phyloP scores from a whole-genome alignment of 2,888 invertebrate species.

The Habroteleia sp. region DNA sequence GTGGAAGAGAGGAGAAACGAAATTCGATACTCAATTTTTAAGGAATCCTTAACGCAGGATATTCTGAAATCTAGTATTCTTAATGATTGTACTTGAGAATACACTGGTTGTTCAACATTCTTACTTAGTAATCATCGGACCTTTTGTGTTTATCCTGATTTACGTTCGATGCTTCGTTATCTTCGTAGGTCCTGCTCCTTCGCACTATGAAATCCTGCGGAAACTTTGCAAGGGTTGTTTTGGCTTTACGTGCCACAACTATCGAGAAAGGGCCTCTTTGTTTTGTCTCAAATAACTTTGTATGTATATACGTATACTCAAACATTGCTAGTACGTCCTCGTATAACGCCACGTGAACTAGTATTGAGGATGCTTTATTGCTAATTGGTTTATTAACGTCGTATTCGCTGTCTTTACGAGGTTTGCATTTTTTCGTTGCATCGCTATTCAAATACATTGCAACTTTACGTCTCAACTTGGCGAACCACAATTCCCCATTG shows the following conservation, averaged over 20 bases:
- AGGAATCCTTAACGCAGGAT: no score
- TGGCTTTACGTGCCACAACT: conserved; percentile 24
- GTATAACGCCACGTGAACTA: conserved; percentile 70
- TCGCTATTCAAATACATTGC: conserved; percentile 31
- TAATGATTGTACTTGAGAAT: background rate
- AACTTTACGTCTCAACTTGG: conserved; percentile 9
- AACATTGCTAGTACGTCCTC: conserved; percentile 31
- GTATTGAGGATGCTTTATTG: conserved; percentile 72
- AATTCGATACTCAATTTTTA: conserved; percentile 17
- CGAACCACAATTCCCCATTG: conserved; percentile 12
- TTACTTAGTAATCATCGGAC: conserved; percentile 26
- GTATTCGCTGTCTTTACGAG: conserved; percentile 25
- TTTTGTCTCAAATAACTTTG: conserved; percentile 36
- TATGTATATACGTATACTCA: conserved; percentile 19
- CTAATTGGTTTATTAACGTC: conserved; percentile 78
- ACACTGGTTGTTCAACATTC: conserved; percentile 6
- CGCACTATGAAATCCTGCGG: conserved; percentile 30
- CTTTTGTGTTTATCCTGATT: conserved; percentile 37
- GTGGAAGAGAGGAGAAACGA: conserved; percentile 19
- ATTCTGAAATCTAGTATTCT: no score
- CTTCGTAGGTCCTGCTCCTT: conserved; percentile 2
- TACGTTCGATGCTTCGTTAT: conserved; percentile 38
- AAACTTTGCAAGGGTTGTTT: conserved; percentile 35
- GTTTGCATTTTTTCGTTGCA: conserved; percentile 26
- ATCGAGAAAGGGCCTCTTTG: conserved; percentile 6